A percentile compares a stretch with the other conserved stretches of the same genome.
Evolutionary conservation across 2,797 vertebrate species (phyloP).

Genomic region (Vespertilio murinus): DNA sequence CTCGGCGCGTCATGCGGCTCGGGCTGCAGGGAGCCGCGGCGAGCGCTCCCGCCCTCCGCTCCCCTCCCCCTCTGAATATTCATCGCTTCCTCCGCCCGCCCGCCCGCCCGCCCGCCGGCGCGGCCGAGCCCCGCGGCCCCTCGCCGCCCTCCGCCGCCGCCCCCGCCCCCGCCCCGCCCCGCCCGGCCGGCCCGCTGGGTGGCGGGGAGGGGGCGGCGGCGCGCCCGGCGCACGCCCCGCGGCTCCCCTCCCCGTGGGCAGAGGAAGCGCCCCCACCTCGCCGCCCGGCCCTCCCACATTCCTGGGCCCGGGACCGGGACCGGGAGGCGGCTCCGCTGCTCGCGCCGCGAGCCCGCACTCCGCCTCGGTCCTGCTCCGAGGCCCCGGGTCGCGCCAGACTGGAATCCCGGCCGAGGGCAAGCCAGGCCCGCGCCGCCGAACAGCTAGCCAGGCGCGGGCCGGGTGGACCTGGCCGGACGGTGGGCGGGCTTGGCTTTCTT

Average conservation of each 20-base stretch:
- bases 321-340: background rate
- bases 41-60: constrained; percentile 46
- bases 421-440: background rate
- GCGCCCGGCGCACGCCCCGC: background rate
- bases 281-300: constrained; percentile 67
- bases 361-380: background rate
- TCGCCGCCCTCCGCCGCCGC: constrained; percentile 37
- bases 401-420: background rate
- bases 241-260: background rate
- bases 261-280: constrained; percentile 67
- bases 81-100: constrained; percentile 75
- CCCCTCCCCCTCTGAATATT: constrained; percentile 78
- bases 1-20: constrained; percentile 75
- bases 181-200: background rate
- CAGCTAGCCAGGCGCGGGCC: background rate
- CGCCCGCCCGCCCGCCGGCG: background rate
- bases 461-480: background rate
- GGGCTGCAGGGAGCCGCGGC: constrained; percentile 62
- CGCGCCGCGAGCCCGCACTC: background rate
- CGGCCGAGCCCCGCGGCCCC: constrained; percentile 40
- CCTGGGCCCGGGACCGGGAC: constrained; percentile 45
- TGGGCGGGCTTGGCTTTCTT: background rate
- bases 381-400: background rate
- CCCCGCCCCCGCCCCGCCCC: constrained; percentile 37
- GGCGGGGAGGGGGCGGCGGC: constrained; percentile 33